These are phyloP conservation scores for Stenopsyche tienmushanensis DNA, from an alignment of 1,140 invertebrate genomes.

Conservation along the genomic window DNA sequence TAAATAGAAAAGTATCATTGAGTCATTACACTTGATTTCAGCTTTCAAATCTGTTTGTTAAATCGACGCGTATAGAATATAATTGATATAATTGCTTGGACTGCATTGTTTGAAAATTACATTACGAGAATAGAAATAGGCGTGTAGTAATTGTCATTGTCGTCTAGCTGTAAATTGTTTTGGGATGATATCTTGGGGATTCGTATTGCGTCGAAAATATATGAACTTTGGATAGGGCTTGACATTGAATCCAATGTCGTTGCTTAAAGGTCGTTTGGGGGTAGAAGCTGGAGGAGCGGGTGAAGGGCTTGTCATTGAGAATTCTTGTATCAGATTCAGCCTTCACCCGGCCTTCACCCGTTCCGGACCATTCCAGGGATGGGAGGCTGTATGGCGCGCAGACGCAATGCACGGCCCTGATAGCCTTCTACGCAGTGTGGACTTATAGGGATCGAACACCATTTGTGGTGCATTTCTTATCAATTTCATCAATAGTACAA, in stretches of 20 bases:
- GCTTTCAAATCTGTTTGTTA: too few species aligned
- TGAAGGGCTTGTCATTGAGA: conserved; percentile 13
- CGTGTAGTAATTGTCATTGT: too few species aligned
- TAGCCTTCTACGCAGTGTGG: conserved; percentile 19
- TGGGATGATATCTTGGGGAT: too few species aligned
- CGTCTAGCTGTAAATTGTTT: too few species aligned
- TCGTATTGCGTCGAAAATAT: too few species aligned
- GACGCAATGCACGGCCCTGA: conserved; percentile 2
- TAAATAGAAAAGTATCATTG: too few species aligned
- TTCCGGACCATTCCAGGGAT: background rate
- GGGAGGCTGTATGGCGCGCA: conserved; percentile 8
- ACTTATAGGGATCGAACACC: background rate
- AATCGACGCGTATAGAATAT: too few species aligned
- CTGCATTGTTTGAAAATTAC: too few species aligned
- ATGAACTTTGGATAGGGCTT: background rate
- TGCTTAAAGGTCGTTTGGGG: conserved; percentile 3
- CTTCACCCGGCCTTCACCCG: conserved; percentile 25
- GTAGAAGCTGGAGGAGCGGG: too few species aligned
- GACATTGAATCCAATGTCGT: conserved; percentile 18
- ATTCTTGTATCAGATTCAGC: background rate
- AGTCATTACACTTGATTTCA: too few species aligned
- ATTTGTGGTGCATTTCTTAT: background rate
- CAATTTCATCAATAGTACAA: background rate
- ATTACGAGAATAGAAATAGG: too few species aligned
- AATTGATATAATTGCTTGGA: too few species aligned